Conservation (phyloP, 2,113 vertebrate species). For the Anthoscopus minutus region DNA sequence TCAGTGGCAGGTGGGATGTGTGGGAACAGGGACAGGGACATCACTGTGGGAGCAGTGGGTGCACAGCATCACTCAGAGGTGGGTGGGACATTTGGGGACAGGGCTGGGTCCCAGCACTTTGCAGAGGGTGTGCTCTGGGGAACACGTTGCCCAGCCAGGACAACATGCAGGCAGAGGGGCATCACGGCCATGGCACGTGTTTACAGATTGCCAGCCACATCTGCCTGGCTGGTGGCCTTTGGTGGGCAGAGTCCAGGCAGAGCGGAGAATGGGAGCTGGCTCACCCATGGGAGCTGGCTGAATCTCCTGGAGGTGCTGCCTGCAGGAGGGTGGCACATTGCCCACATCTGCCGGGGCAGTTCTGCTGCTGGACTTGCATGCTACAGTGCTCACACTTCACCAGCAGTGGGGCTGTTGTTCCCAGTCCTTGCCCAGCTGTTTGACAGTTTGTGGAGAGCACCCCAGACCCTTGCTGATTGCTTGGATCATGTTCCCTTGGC, state of each 20-base stretch:
- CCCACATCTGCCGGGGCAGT: rapidly evolving
- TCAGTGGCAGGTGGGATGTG: not conserved
- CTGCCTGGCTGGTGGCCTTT: not conserved
- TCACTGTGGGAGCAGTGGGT: not conserved
- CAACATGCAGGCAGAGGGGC: rapidly evolving
- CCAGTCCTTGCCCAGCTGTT: not conserved
- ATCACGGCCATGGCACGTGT: rapidly evolving
- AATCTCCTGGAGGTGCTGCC: not conserved
- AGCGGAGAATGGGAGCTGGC: not conserved
- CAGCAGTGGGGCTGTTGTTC: not conserved
- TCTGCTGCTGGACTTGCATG: rapidly evolving
- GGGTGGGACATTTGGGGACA: rapidly evolving
- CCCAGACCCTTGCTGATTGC: rapidly evolving
- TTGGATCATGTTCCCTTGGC: rapidly evolving
- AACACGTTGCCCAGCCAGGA: rapidly evolving
- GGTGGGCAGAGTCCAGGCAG: not conserved
- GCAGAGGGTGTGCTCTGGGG: not conserved
- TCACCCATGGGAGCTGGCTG: not conserved
- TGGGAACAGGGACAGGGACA: not conserved
- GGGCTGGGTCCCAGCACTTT: not conserved
- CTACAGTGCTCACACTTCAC: rapidly evolving
- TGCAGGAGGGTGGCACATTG: not conserved
- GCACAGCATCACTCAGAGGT: rapidly evolving
- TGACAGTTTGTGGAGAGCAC: not conserved
- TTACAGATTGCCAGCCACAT: not conserved